Evolutionary conservation across 2,888 invertebrate species (phyloP).

Genomic region (Protula sp.): DNA sequence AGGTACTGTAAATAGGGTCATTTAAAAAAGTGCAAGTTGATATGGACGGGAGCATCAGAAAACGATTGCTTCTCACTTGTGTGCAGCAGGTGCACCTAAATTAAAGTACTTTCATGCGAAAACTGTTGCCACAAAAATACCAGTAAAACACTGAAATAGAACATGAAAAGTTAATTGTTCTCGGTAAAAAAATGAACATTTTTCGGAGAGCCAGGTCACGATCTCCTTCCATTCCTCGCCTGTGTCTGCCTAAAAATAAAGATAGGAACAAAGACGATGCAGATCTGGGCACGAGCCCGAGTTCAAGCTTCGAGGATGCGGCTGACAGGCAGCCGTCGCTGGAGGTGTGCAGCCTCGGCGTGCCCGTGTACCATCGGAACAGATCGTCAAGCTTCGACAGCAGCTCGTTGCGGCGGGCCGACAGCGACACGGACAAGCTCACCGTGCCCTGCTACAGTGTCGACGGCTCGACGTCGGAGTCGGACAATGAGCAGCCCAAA

Average conservation of each 20-base stretch:
- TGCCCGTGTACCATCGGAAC: slow-evolving; percentile 32
- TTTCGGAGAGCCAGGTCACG: slow-evolving; percentile 34
- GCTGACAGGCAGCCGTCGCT: slow-evolving; percentile 4
- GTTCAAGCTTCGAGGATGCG: background rate
- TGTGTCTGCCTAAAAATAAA: slow-evolving; percentile 35
- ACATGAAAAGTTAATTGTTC: no score
- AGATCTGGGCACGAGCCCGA: slow-evolving; percentile 18
- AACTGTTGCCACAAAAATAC: no score
- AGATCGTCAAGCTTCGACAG: slow-evolving; percentile 44
- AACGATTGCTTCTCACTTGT: no score
- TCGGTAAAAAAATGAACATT: slow-evolving; percentile 22
- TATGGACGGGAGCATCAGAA: no score
- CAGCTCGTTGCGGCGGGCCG: slow-evolving; percentile 27
- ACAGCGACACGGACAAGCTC: slow-evolving; percentile 20
- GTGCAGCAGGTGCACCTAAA: no score
- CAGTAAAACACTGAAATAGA: no score
- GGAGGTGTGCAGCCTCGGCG: slow-evolving; percentile 19
- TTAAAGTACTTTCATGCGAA: no score
- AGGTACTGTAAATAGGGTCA: no score
- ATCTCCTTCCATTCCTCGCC: slow-evolving; percentile 39
- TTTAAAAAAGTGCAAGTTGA: no score
- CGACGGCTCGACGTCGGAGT: slow-evolving; percentile 30
- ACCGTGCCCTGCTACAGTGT: slow-evolving; percentile 30
- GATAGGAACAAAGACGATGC: slow-evolving; percentile 13
- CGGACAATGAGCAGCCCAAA: slow-evolving; percentile 34